These are phyloP conservation scores for Melikaiella ostensackeni DNA, from an alignment of 2,888 invertebrate genomes.

Conservation along the genomic window DNA sequence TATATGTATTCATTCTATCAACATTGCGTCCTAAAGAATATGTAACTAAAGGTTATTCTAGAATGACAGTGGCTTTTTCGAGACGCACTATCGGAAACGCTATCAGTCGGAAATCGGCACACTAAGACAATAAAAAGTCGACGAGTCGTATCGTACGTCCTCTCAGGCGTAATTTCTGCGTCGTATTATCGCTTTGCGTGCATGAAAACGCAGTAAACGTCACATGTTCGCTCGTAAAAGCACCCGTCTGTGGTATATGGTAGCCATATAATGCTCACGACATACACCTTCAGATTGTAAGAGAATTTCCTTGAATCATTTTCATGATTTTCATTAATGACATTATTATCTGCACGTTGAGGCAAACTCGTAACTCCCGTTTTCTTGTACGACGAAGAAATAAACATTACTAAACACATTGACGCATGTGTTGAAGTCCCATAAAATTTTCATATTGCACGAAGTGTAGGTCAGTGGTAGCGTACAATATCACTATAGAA, in stretches of 20 bases:
- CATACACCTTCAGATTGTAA: slow-evolving; percentile 27
- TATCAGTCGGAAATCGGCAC: slow-evolving; percentile 61
- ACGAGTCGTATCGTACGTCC: slow-evolving; percentile 36
- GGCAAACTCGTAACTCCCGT: background rate
- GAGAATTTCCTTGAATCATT: slow-evolving; percentile 48
- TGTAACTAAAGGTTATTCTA: slow-evolving; percentile 32
- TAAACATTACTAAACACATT: background rate
- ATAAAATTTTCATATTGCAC: slow-evolving; percentile 18
- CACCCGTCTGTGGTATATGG: slow-evolving; percentile 38
- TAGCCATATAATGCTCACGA: slow-evolving; percentile 35
- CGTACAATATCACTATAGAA: background rate
- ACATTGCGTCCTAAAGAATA: slow-evolving; percentile 46
- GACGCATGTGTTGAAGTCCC: background rate
- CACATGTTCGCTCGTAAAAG: slow-evolving; percentile 50
- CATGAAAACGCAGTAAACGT: slow-evolving; percentile 47
- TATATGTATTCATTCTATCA: slow-evolving; percentile 22
- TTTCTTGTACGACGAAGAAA: background rate
- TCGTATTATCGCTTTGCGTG: slow-evolving; percentile 49
- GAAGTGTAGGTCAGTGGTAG: background rate
- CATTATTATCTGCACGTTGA: slow-evolving; percentile 45
- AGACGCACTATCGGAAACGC: slow-evolving; percentile 25
- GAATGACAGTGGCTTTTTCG: slow-evolving; percentile 1
- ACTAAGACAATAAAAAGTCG: slow-evolving; percentile 64
- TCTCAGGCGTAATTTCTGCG: slow-evolving; percentile 41
- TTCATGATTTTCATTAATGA: slow-evolving; percentile 53